These are phyloP conservation scores for Eledone cirrhosa DNA, from an alignment of 2,888 invertebrate species.

Conservation along the genomic window DNA sequence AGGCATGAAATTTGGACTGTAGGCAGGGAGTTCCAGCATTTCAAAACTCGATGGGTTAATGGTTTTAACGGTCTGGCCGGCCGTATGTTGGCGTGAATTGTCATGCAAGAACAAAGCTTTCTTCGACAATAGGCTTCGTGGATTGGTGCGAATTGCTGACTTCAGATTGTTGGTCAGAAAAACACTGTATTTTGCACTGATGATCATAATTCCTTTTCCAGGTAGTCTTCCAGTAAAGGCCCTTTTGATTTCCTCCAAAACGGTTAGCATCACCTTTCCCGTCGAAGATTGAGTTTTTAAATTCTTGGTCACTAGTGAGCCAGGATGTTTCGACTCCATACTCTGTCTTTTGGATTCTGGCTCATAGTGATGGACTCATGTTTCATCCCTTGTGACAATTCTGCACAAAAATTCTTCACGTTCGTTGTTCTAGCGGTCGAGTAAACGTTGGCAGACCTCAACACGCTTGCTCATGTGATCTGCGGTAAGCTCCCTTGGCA, in stretches of 20 bases:
- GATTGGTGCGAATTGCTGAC: no score
- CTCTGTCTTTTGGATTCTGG: no score
- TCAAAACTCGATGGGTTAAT: no score
- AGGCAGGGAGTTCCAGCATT: neutral
- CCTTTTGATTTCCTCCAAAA: neutral
- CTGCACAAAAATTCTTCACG: neutral
- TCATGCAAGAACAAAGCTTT: neutral
- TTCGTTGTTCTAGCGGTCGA: conserved; percentile 1
- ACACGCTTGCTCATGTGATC: no score
- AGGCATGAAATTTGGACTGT: neutral
- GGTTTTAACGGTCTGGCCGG: conserved; percentile 1
- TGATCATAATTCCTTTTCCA: neutral
- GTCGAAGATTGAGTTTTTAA: neutral
- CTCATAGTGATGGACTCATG: no score
- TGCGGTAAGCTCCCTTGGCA: neutral
- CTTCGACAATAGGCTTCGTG: neutral
- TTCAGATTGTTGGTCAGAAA: neutral
- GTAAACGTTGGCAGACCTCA: no score
- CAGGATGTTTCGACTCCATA: neutral
- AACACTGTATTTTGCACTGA: neutral
- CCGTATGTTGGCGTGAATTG: neutral
- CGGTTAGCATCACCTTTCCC: neutral
- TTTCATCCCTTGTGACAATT: neutral
- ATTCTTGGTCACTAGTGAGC: neutral
- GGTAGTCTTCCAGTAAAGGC: neutral